These are phyloP conservation scores for Eremobia ochroleuca DNA, from an alignment of 2,888 invertebrate genomes.

Conservation along the genomic window DNA sequence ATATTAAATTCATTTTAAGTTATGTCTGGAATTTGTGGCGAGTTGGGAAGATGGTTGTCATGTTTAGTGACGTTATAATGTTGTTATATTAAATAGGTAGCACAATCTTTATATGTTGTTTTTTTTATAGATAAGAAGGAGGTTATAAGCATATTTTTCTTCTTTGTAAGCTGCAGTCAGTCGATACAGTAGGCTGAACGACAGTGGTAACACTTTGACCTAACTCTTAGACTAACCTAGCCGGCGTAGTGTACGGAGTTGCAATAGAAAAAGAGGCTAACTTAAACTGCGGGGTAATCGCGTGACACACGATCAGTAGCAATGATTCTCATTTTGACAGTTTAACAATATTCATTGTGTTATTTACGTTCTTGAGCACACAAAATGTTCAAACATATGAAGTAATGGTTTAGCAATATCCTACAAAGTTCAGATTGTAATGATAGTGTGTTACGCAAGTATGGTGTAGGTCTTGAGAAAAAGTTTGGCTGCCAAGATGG, in stretches of 20 bases:
- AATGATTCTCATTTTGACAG: too few species aligned
- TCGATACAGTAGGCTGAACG: neutral
- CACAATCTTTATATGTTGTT: neutral
- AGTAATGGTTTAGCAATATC: too few species aligned
- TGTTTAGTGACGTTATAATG: slow-evolving; percentile 1
- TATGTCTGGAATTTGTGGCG: slow-evolving; percentile 42
- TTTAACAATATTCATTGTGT: too few species aligned
- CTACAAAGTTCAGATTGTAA: too few species aligned
- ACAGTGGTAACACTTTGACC: neutral
- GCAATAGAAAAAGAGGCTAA: neutral
- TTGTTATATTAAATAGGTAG: neutral
- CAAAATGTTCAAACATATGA: too few species aligned
- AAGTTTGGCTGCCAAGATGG: neutral
- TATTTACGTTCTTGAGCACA: too few species aligned
- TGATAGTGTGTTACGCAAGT: too few species aligned
- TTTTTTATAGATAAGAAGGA: neutral
- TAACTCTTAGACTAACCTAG: too few species aligned
- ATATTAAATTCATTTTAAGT: slow-evolving; percentile 60
- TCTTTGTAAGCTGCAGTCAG: neutral
- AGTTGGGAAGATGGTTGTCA: neutral
- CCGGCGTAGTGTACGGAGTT: neutral
- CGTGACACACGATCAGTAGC: too few species aligned
- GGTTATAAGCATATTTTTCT: neutral
- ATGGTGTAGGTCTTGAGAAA: neutral
- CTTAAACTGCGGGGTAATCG: too few species aligned